phyloP scores from a whole-genome alignment of 2,888 invertebrate genomes.

The Alloplasta piceator region DNA sequence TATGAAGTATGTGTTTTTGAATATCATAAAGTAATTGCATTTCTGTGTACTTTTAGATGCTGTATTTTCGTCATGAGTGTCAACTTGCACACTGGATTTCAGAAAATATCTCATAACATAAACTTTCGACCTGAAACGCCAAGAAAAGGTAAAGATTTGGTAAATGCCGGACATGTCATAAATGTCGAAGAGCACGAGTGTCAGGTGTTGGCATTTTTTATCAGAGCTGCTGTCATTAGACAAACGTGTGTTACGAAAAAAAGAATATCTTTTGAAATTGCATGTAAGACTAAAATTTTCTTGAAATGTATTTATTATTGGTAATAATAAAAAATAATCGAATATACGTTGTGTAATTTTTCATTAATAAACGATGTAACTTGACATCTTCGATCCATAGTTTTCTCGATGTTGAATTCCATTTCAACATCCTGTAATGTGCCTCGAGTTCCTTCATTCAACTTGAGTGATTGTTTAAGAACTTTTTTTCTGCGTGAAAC shows the following conservation, averaged over 20 bases:
- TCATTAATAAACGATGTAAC: conserved; percentile 23
- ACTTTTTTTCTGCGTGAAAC: conserved; percentile 16
- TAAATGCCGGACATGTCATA: conserved; percentile 32
- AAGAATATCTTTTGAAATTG: conserved; percentile 14
- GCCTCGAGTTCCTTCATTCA: conserved; percentile 9
- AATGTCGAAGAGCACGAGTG: conserved; percentile 33
- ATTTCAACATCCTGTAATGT: conserved; percentile 32
- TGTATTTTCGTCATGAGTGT: no score
- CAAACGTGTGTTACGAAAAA: conserved; percentile 18
- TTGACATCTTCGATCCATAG: conserved; percentile 33
- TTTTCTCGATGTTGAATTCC: conserved; percentile 22
- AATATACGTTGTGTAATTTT: conserved; percentile 25
- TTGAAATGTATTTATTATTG: no score
- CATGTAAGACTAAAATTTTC: conserved; percentile 11
- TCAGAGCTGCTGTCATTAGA: conserved; percentile 25
- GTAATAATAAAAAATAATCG: not conserved
- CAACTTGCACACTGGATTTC: conserved; percentile 29
- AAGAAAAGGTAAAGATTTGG: conserved; percentile 32
- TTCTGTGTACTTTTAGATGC: no score
- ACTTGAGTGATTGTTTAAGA: conserved; percentile 16
- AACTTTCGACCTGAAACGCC: conserved; percentile 33
- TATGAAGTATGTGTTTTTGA: not conserved
- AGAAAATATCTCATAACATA: conserved; percentile 27
- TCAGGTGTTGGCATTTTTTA: conserved; percentile 29
- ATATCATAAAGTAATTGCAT: conserved; percentile 9